A percentile compares a stretch with the other conserved stretches of the same genome.
Conservation (phyloP, 2,888 invertebrate species). For the Iselma pallidipennis region DNA sequence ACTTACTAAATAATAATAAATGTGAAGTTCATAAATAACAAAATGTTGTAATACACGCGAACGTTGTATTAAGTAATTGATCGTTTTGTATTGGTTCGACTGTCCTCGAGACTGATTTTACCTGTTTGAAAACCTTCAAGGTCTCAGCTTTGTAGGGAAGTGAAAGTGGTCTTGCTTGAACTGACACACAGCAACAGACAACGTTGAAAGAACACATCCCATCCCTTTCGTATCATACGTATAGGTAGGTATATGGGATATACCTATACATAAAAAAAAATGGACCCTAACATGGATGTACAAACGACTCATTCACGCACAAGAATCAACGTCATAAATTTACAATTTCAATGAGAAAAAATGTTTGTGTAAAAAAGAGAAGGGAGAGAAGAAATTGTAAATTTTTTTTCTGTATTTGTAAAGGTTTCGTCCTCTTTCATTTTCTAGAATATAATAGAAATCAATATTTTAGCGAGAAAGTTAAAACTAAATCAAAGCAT, state of each 20-base stretch:
- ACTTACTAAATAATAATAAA: slow-evolving; percentile 29
- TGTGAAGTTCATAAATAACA: slow-evolving; percentile 50
- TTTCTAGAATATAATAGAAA: neutral
- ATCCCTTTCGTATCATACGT: neutral
- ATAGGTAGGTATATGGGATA: neutral
- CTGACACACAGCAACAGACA: slow-evolving; percentile 49
- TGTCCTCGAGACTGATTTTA: slow-evolving; percentile 59
- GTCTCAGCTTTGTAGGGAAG: slow-evolving; percentile 58
- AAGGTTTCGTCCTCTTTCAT: neutral
- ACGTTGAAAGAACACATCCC: slow-evolving; percentile 16
- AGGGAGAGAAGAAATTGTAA: neutral
- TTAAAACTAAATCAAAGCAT: slow-evolving; percentile 39
- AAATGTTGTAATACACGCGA: slow-evolving; percentile 52
- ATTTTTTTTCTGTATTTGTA: neutral
- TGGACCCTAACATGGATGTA: neutral
- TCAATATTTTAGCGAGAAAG: slow-evolving; percentile 4
- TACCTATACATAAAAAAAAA: neutral
- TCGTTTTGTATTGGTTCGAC: slow-evolving; percentile 54
- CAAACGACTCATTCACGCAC: neutral
- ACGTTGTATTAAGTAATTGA: slow-evolving; percentile 53
- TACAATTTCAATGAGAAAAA: neutral
- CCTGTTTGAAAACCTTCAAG: slow-evolving; percentile 58
- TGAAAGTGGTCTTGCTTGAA: slow-evolving; percentile 58
- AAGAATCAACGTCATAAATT: neutral
- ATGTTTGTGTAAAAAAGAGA: neutral